phyloP scores from a whole-genome alignment of 2,888 invertebrate genomes.

The Plebejus argus region DNA sequence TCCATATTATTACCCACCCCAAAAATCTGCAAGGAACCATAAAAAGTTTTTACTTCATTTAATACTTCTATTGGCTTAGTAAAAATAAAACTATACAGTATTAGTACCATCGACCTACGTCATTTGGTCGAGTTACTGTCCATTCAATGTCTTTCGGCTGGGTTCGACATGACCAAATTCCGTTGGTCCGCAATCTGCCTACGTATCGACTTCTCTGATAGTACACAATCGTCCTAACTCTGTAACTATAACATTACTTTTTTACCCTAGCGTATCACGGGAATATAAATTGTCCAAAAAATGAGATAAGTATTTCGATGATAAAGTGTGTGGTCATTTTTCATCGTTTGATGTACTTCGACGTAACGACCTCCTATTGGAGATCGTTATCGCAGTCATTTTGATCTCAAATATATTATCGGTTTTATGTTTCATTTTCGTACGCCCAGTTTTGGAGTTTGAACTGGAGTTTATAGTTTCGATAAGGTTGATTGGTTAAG shows the following conservation, averaged over 20 bases:
- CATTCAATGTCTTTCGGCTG: no score
- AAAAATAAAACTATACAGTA: no score
- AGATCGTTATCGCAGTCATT: neutral
- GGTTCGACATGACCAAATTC: no score
- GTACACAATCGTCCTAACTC: neutral
- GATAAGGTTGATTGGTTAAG: neutral
- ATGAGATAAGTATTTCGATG: neutral
- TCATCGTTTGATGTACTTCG: slow-evolving; percentile 1
- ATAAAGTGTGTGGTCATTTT: slow-evolving; percentile 21
- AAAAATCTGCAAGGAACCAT: no score
- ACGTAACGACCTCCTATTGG: slow-evolving; percentile 5
- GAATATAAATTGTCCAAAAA: neutral
- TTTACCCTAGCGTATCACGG: neutral
- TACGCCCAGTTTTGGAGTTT: neutral
- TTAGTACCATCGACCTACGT: no score
- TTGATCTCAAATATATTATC: neutral
- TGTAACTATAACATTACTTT: neutral
- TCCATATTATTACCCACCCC: no score
- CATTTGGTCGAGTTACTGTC: no score
- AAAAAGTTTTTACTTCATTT: no score
- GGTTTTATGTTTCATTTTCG: neutral
- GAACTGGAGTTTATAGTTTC: no score
- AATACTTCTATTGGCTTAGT: no score
- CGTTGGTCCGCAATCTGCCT: no score
- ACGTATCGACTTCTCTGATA: no score